Percentiles rank a stretch among this genome's conserved stretches.
These are phyloP conservation scores for Sprattus sprattus DNA, from an alignment of 2,113 vertebrate species.

Conservation along the genomic window DNA sequence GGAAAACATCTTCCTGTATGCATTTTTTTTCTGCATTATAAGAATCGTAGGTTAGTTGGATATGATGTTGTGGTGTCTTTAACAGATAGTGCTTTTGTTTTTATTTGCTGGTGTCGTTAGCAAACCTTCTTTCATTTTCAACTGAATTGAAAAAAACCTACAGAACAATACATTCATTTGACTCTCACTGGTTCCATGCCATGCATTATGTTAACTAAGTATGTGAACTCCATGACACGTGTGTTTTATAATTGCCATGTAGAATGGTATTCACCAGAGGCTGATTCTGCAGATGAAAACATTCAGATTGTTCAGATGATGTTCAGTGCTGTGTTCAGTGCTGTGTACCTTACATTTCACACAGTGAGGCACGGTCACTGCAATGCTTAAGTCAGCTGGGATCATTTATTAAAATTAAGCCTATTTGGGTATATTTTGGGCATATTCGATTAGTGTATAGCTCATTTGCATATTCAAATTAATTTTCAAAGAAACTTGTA, in stretches of 20 bases:
- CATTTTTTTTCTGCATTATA: not conserved
- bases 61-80: not conserved
- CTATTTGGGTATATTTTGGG: no score
- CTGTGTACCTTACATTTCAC: not conserved
- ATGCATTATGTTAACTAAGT: not conserved
- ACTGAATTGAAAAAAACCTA: no score
- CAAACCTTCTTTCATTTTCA: no score
- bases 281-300: not conserved
- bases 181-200: not conserved
- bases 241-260: not conserved
- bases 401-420: no score
- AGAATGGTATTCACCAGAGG: not conserved
- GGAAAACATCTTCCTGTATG: not conserved
- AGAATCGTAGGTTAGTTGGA: not conserved
- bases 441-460: no score
- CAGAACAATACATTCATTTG: no score
- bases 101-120: not conserved
- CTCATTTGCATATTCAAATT: no score
- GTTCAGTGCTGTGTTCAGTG: no score
- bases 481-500: no score
- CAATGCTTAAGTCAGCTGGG: not conserved
- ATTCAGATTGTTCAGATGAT: not conserved
- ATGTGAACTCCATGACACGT: not conserved
- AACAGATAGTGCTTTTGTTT: not conserved
- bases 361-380: not conserved